Conservation (phyloP, 2,797 vertebrate genomes). For the Rhodeus uyekii region DNA sequence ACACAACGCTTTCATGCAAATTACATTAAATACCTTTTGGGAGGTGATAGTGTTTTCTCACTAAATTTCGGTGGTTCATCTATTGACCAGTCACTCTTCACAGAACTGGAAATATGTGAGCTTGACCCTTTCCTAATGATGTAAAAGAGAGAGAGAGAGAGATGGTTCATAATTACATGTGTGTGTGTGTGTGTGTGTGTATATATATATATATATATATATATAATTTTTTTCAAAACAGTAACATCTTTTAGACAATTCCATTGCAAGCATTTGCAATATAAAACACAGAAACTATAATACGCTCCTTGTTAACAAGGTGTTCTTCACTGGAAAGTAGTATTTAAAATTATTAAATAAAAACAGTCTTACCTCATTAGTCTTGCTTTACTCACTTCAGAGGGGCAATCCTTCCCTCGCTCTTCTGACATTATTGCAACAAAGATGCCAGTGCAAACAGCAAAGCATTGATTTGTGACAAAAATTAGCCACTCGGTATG, state of each 20-base stretch:
- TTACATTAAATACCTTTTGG: not conserved
- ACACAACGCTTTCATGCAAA: not conserved
- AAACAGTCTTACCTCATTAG: not conserved
- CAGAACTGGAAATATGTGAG: not conserved
- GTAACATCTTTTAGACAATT: no score
- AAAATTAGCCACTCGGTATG: not conserved
- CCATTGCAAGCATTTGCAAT: no score
- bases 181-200: no score
- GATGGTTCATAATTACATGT: no score
- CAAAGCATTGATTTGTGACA: not conserved
- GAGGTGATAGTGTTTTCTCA: not conserved
- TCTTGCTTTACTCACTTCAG: not conserved
- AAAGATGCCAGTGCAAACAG: not conserved
- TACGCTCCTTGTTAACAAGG: not conserved
- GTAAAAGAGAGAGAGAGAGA: not conserved
- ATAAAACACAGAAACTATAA: not conserved
- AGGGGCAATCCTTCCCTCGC: not conserved
- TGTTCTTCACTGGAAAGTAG: not conserved
- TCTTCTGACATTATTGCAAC: not conserved
- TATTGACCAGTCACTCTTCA: not conserved
- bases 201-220: no score
- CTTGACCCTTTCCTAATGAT: not conserved
- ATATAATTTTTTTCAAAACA: no score
- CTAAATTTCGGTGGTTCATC: accelerated
- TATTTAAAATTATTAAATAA: not conserved